phyloP scores from a whole-genome alignment of 2,797 vertebrate species.

The Thaleichthys pacificus region DNA sequence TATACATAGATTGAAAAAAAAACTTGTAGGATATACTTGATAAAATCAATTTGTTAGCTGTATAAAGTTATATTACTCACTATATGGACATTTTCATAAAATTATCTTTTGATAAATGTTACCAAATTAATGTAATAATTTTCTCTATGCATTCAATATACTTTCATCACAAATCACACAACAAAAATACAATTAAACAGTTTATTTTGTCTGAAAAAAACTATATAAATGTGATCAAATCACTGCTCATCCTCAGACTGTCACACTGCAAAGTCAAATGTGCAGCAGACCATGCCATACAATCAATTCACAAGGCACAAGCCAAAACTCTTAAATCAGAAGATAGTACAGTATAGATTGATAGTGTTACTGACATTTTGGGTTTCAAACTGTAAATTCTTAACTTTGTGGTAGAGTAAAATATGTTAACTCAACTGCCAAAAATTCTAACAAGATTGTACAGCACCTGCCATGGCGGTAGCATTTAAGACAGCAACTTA shows the following conservation, averaged over 20 bases:
- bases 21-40: constrained; percentile 28
- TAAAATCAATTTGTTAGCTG: constrained; percentile 8
- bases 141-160: constrained; percentile 10
- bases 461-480: too few relatives aligned
- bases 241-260: constrained; percentile 26
- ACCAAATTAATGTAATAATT: constrained; percentile 18
- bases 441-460: too few relatives aligned
- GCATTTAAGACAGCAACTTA: constrained; percentile 15
- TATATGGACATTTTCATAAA: neutral
- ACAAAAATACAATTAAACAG: constrained; percentile 19
- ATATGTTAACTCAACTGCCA: constrained; percentile 6
- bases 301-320: constrained; percentile 69
- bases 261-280: constrained; percentile 71
- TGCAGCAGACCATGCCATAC: constrained; percentile 53
- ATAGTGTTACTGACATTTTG: constrained; percentile 16
- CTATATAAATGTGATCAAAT: constrained; percentile 17
- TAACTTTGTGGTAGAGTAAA: constrained; percentile 24
- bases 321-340: constrained; percentile 8
- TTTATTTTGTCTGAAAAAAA: constrained; percentile 4
- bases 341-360: neutral
- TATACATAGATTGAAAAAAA: constrained; percentile 10
- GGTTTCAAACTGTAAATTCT: constrained; percentile 29
- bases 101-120: constrained; percentile 30
- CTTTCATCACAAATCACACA: constrained; percentile 21
- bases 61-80: constrained; percentile 14